Evolutionary conservation across 2,113 vertebrate species (phyloP).

Genomic region (Vireo altiloquus): DNA sequence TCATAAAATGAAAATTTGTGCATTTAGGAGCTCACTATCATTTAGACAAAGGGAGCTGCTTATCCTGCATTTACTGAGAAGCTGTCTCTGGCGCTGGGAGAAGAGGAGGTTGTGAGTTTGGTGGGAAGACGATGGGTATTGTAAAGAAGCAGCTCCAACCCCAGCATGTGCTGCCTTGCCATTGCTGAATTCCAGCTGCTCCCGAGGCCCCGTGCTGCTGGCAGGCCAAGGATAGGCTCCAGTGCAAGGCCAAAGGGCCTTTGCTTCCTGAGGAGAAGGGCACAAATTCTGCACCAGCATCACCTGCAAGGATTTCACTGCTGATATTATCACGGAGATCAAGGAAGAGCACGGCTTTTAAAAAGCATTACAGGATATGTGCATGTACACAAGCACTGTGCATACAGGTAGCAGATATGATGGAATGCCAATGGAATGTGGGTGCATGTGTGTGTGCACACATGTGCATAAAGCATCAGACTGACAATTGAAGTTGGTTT

Average conservation of each 20-base stretch:
- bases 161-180: neutral
- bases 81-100: fast-evolving
- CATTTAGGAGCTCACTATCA: neutral
- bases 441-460: fast-evolving
- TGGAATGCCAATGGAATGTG: neutral
- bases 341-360: neutral
- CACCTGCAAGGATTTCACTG: neutral
- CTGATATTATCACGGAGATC: neutral
- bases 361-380: fast-evolving
- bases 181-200: neutral
- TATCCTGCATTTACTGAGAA: neutral
- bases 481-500: neutral
- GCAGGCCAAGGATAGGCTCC: neutral
- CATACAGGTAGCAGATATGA: neutral
- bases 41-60: neutral
- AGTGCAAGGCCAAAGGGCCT: neutral
- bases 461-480: neutral
- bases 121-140: fast-evolving
- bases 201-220: neutral
- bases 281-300: fast-evolving
- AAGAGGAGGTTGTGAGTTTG: neutral
- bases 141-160: neutral
- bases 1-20: conserved; percentile 22
- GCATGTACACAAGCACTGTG: fast-evolving
- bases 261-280: neutral